phyloP scores from a whole-genome alignment of 2,797 vertebrate genomes.

The Natrix natrix region DNA sequence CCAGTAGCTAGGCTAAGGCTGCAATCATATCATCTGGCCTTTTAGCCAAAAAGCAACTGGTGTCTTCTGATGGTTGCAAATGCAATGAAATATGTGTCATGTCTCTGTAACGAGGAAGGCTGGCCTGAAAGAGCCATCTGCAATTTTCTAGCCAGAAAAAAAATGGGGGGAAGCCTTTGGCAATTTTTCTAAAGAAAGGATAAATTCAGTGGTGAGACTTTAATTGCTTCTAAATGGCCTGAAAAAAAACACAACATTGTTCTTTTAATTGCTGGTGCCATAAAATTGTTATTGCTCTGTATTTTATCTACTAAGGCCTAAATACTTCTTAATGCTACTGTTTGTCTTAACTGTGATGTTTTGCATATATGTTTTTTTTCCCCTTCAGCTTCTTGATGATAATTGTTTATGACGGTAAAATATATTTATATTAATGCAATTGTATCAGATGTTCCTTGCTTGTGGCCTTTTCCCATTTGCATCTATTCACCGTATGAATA shows the following conservation, averaged over 20 bases:
- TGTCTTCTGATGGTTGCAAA: neutral
- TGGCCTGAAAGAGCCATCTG: neutral
- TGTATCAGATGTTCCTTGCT: neutral
- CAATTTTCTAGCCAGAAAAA: neutral
- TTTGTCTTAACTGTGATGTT: neutral
- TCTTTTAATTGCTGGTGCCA: neutral
- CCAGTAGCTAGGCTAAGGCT: neutral
- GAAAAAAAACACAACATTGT: neutral
- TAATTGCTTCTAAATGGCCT: neutral
- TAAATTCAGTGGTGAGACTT: neutral
- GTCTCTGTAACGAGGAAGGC: neutral
- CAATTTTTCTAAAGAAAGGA: neutral
- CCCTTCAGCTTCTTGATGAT: neutral
- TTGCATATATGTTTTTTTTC: neutral
- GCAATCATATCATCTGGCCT: neutral
- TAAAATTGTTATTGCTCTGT: neutral
- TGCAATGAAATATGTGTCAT: neutral
- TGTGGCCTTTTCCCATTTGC: neutral
- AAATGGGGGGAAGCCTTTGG: neutral
- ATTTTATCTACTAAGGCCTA: neutral
- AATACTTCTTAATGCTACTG: neutral
- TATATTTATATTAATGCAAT: neutral
- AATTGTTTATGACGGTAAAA: neutral
- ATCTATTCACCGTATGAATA: neutral
- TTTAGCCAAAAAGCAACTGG: neutral